These are phyloP conservation scores for Melanogrammus aeglefinus DNA, from an alignment of 2,797 vertebrate genomes.

Conservation along the genomic window DNA sequence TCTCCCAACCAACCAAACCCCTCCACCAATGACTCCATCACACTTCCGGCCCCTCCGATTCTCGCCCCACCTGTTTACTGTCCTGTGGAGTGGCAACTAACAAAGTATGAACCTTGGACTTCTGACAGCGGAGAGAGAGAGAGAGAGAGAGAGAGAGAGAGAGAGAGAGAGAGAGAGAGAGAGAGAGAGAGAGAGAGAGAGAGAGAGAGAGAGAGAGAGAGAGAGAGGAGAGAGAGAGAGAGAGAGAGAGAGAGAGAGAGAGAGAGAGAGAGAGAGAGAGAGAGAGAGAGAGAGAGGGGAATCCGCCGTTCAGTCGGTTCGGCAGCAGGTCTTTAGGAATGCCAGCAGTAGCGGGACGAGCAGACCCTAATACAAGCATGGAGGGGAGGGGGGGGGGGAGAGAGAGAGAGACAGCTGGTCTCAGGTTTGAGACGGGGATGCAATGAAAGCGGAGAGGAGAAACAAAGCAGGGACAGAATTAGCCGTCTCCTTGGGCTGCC, in stretches of 20 bases:
- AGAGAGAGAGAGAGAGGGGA: too few species aligned
- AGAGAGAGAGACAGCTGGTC: not conserved
- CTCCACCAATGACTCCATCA: not conserved
- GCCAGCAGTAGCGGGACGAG: slow-evolving; percentile 29
- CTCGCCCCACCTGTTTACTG: slow-evolving; percentile 24
- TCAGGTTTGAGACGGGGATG: slow-evolving; percentile 35
- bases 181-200: not conserved
- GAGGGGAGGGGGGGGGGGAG: slow-evolving; percentile 25
- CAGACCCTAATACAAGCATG: slow-evolving; percentile 33
- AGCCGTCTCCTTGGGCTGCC: slow-evolving; percentile 60
- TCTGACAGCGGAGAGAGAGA: not conserved
- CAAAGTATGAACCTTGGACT: slow-evolving; percentile 6
- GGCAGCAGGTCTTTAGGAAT: slow-evolving; percentile 63
- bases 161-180: not conserved
- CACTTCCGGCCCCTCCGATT: slow-evolving; percentile 27
- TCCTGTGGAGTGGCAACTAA: slow-evolving; percentile 32
- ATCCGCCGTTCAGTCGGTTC: too few species aligned
- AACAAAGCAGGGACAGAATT: slow-evolving; percentile 62
- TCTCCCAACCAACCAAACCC: slow-evolving; percentile 7
- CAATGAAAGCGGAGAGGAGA: slow-evolving; percentile 32
- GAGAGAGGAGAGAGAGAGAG: too few species aligned
- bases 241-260: too few species aligned
- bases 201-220: too few species aligned
- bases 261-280: too few species aligned
- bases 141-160: not conserved